Conservation (phyloP, 2,797 vertebrate species). For the Xyrichtys novacula region DNA sequence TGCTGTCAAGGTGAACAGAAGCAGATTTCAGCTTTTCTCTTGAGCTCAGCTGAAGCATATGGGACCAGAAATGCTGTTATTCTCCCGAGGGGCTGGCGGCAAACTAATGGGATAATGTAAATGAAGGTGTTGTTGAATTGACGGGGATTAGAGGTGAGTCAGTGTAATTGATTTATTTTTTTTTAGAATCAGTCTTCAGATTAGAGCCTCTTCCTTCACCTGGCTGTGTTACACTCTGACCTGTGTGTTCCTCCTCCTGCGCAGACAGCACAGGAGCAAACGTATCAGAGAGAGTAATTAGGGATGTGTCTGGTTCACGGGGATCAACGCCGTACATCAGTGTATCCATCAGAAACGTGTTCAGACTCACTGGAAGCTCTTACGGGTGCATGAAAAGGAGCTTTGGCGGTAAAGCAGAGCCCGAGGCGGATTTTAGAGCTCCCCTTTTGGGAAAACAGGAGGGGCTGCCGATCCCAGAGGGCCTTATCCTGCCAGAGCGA, state of each 20-base stretch:
- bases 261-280: slow-evolving; percentile 29
- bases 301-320: slow-evolving; percentile 44
- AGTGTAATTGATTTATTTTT: slow-evolving; percentile 75
- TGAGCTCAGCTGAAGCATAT: slow-evolving; percentile 36
- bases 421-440: slow-evolving; percentile 31
- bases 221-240: slow-evolving; percentile 49
- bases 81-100: slow-evolving; percentile 37
- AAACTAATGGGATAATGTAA: slow-evolving; percentile 76
- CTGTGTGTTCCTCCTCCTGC: slow-evolving; percentile 33
- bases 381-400: slow-evolving; percentile 37
- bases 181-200: slow-evolving; percentile 59
- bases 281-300: slow-evolving; percentile 58
- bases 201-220: slow-evolving; percentile 71
- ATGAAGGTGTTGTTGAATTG: slow-evolving; percentile 71
- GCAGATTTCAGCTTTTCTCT: slow-evolving; percentile 51
- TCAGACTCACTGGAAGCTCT: slow-evolving; percentile 33
- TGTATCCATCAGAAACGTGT: slow-evolving; percentile 49
- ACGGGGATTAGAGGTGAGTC: slow-evolving; percentile 71
- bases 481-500: slow-evolving; percentile 57
- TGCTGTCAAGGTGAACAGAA: slow-evolving; percentile 69
- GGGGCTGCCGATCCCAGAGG: slow-evolving; percentile 54
- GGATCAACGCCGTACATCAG: slow-evolving; percentile 51
- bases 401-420: slow-evolving; percentile 42
- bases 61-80: slow-evolving; percentile 37
- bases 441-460: slow-evolving; percentile 31